These are phyloP conservation scores for Drosophila mayri DNA, from an alignment of 1,140 invertebrate species.

Conservation along the genomic window DNA sequence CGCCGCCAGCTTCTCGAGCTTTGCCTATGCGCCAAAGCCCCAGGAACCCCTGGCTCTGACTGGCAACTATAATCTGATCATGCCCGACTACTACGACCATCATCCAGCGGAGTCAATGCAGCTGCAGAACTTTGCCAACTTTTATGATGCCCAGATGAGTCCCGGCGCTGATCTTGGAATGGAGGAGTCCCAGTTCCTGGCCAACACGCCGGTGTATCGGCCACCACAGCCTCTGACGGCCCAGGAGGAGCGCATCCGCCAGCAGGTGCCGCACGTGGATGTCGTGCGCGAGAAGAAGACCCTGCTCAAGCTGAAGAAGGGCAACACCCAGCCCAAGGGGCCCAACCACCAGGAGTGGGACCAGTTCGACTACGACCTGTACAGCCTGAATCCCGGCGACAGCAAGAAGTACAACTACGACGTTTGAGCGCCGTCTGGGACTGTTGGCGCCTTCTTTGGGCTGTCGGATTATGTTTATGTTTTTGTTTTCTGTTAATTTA, in stretches of 20 bases:
- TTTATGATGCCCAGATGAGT: conserved; percentile 62
- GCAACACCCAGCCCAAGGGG: conserved; percentile 60
- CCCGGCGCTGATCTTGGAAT: conserved; percentile 65
- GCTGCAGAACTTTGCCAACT: conserved; percentile 76
- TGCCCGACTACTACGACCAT: conserved; percentile 79
- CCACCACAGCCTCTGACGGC: conserved; percentile 55
- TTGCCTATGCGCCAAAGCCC: conserved; percentile 61
- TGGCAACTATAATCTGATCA: conserved; percentile 73
- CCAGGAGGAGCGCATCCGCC: conserved; percentile 55
- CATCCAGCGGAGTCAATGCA: conserved; percentile 77
- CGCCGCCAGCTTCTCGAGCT: conserved; percentile 40
- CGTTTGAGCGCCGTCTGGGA: conserved; percentile 22
- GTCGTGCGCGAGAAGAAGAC: conserved; percentile 53
- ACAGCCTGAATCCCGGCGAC: conserved; percentile 70
- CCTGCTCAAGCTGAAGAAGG: conserved; percentile 70
- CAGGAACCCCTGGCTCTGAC: conserved; percentile 57
- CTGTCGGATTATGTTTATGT: conserved; percentile 49
- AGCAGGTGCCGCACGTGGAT: conserved; percentile 58
- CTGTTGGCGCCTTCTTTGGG: conserved; percentile 3
- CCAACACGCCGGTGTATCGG: conserved; percentile 48
- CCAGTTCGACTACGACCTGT: conserved; percentile 80
- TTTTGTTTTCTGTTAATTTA: conserved; percentile 59
- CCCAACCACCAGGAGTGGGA: conserved; percentile 67
- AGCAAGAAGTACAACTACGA: conserved; percentile 74
- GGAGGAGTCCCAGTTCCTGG: conserved; percentile 74